Evolutionary conservation across 2,113 vertebrate species (phyloP).

Genomic region (Trachemys scripta): DNA sequence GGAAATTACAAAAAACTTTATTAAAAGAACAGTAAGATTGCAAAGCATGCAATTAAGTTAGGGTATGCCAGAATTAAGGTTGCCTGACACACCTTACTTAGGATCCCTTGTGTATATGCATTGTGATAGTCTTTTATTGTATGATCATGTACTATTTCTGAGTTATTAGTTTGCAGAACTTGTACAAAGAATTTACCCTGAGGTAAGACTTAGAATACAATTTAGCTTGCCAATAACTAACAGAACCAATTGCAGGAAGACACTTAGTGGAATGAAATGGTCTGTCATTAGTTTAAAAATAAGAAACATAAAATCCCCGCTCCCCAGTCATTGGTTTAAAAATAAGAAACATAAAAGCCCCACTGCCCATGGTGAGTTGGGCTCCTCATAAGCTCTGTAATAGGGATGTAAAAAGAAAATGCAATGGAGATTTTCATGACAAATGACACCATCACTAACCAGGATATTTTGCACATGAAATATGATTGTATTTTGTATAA

Average conservation of each 20-base stretch:
- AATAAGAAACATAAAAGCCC: background rate
- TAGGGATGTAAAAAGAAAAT: background rate
- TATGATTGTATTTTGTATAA: background rate
- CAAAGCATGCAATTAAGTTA: background rate
- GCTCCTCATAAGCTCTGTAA: background rate
- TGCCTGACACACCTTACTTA: background rate
- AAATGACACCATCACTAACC: background rate
- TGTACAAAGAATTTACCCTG: background rate
- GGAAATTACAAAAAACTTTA: too few relatives aligned
- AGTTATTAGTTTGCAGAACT: background rate
- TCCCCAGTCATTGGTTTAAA: background rate
- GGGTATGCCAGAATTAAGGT: background rate
- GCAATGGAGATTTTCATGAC: background rate
- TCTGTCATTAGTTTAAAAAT: background rate
- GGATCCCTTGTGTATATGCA: background rate
- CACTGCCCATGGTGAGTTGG: background rate
- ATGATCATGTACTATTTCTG: background rate
- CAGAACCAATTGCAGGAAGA: background rate
- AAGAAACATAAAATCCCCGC: background rate
- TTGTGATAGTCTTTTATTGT: background rate
- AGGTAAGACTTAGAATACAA: background rate
- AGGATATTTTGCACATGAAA: background rate
- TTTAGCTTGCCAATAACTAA: background rate
- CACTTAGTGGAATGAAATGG: background rate
- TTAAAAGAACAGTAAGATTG: too few relatives aligned